Evolutionary conservation across 2,888 invertebrate species (phyloP).

Genomic region (Schizaphis graminum): DNA sequence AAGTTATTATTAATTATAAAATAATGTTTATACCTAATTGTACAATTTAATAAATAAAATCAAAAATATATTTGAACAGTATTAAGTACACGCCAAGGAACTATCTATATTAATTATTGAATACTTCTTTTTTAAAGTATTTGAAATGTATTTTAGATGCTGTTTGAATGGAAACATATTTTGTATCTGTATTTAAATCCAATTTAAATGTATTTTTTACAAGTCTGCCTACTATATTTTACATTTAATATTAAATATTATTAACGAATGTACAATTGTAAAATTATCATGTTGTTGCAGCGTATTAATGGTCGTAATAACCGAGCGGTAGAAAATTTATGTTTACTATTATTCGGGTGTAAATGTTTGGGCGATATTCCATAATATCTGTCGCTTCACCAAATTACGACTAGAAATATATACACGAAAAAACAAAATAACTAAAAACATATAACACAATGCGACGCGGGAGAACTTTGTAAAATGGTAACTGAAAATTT

Average conservation of each 20-base stretch:
- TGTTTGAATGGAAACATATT: background rate
- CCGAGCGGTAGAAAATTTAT: background rate
- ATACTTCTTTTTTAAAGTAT: background rate
- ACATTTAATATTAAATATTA: background rate
- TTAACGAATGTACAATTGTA: background rate
- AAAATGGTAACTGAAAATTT: slow-evolving; percentile 14
- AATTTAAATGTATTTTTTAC: background rate
- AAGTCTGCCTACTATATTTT: background rate
- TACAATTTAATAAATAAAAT: background rate
- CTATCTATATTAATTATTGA: background rate
- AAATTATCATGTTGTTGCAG: background rate
- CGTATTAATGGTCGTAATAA: background rate
- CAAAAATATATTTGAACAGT: background rate
- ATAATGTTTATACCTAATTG: background rate
- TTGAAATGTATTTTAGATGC: background rate
- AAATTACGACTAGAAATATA: background rate
- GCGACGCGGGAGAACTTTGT: background rate
- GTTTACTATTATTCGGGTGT: background rate
- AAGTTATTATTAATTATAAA: background rate
- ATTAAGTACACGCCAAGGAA: no score
- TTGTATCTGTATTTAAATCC: background rate
- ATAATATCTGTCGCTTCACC: background rate
- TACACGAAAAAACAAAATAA: background rate
- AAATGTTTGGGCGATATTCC: slow-evolving; percentile 15
- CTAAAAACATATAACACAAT: background rate